Evolutionary conservation across 2,888 invertebrate genomes (phyloP), one percentile per base, ranked within the genome.

Genomic region (Eupithecia exiguata): DNA sequence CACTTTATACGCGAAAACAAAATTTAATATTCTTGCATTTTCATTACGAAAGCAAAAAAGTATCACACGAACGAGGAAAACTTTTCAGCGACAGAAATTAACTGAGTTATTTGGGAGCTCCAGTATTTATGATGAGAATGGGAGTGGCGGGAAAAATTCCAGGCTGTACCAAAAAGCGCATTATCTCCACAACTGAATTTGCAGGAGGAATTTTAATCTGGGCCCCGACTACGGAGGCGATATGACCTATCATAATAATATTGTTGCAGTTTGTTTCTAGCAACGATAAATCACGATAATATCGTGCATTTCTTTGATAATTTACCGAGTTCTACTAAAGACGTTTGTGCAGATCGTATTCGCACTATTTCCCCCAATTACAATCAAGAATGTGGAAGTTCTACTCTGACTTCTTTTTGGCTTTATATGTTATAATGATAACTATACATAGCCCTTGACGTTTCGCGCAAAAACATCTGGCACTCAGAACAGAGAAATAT

Each of bases 171-270:
- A 46, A 69, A 74, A 75, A 76, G 74, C 67, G 68, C 74, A 74
- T 68, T 76, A 68, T 38, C 46, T 68, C 70, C 75, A 66, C 71
- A 74, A 74, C 77, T 69, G 74, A 72, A 77, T 74, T 74, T 75
- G 58, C 49, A 72, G 72, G 74, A 77, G 73, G 72, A 77, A 78
- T 78, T 58, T 78, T 79, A 74, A 77, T 77, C n/a, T 38, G 38
- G 38, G 14, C 12, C 25, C 12, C 21, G 14, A 58, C 25, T 58
- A 25, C 14, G 5, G 12, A 25, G 21, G 5, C 12, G 21, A 58
- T 58, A 21, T 58, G 21, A 53, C 49, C 25, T 58, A 58, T 25
- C 12, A 5, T 25, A 58, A 58, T 58, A 58, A 21, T 6, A 58
- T 58, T 12, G 21, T 58, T 58, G 58, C 25, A 5, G 25, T 25